Evolutionary conservation across 2,113 vertebrate genomes (phyloP), one percentile per base, ranked within the genome.

Genomic region (Dendropsophus ebraccatus): DNA sequence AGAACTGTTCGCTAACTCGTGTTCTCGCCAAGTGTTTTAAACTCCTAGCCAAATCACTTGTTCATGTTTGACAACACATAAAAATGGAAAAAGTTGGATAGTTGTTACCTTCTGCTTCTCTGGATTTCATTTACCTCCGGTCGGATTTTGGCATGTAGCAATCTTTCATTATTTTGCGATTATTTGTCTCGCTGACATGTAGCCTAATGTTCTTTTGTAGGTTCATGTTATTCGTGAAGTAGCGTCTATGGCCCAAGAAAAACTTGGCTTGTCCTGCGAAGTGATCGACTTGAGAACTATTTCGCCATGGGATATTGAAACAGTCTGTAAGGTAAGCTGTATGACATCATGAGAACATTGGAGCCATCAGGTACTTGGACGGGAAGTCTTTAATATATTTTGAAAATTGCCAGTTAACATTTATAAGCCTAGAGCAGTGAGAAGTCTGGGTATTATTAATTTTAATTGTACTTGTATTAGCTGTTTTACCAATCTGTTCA

Each of bases 231-330:
- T 99, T 89, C 95, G 92, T 89, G 98, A 99, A 70, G 98, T 99
- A 62, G 97, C 97, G 65, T 54, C 89, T 58, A 97, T 99, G 97
- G 98, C 97, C 87, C 96, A 96, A 88, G 98, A 99, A 90, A 99
- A 99, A 83, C 95, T 99, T 75, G 98, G 98, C 19, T 95, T 99
- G 16, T 99, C 98, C 35, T 99, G 97, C 88, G 98, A 99, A 92
- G 87, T 99, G 88, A 98, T 99, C 56, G 98, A 99, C 88, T 92
- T 99, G 28, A 96, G 94, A 89, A 99, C 98, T 12, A 98, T 99
- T 90, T 89, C 98, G 82, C 98, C 98, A 41, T 99, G 98, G 98
- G 98, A 99, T 90, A 62, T 88, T 37, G 98, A 99, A 76, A 97
- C 98, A 0, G 54, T 99, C 90, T 99, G 97, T 88, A 99, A 99